A percentile compares a stretch with the other conserved stretches of the same genome.
phyloP scores from a whole-genome alignment of 2,888 invertebrate genomes.

The Polyommatus icarus region DNA sequence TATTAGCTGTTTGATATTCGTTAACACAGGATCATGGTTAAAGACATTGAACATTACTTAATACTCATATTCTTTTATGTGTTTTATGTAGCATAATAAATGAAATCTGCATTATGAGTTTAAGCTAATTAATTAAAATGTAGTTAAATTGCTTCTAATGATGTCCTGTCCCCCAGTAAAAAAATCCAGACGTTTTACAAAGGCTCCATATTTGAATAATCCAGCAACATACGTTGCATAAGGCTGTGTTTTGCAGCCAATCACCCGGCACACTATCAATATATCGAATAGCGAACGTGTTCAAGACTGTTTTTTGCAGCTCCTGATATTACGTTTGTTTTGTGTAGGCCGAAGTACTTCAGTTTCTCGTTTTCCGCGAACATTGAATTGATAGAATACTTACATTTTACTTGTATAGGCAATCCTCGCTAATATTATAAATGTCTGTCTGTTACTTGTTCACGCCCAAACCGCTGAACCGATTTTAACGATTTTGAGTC shows the following conservation, averaged over 20 bases:
- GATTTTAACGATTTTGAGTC: too few species aligned
- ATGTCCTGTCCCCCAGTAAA: neutral
- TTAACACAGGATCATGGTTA: too few species aligned
- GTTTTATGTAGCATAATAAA: too few species aligned
- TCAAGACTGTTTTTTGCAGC: conserved; percentile 19
- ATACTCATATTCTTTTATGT: too few species aligned
- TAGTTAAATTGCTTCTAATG: too few species aligned
- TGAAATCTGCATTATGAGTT: too few species aligned
- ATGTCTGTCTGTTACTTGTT: too few species aligned
- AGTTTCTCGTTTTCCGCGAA: neutral
- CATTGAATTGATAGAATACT: neutral
- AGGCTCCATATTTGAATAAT: neutral
- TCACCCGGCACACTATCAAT: conserved; percentile 20
- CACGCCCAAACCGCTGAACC: too few species aligned
- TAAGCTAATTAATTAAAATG: too few species aligned
- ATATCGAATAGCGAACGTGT: conserved; percentile 26
- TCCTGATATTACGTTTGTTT: conserved; percentile 13
- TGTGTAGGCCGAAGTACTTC: neutral
- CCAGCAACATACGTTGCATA: conserved; percentile 19
- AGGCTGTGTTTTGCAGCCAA: conserved; percentile 8
- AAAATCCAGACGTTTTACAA: neutral
- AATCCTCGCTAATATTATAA: too few species aligned
- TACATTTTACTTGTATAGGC: neutral
- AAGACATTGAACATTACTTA: too few species aligned
- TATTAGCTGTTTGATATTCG: too few species aligned